Base-by-base conservation (phyloP, 2,888 invertebrate genomes). In the Tridacna crocea region DNA sequence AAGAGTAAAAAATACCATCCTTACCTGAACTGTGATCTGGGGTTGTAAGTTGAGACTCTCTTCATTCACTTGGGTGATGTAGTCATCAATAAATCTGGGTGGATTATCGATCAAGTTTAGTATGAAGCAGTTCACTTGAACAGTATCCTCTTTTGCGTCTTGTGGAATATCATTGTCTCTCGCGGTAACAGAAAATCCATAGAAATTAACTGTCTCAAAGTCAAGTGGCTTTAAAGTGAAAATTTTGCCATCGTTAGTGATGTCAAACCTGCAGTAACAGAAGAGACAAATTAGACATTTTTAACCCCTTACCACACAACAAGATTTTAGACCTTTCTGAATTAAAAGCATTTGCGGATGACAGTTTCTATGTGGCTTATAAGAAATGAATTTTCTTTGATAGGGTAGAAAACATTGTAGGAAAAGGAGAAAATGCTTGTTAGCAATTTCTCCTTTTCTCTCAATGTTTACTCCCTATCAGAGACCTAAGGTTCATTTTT, bases 201-300 rank as follows among this genome's bases (percentile, higher is more conserved):
- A 70, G 26, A 51, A 17, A 55, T 47, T 22, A 24, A 12, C 61
- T 0, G 24, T 36, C 47, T 89, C 89, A 66, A 76, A 88, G 74
- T 89, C 87, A 47, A 89, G 51, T 22, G 46, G 0, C 36, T 75
- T 70, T 2, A 70, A 55, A 8, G 84, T 58, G 17, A 68, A 70
- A 11, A 89, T 80, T 6, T 13, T 47, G 2, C 89, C 89, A 65
- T 96, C 26, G 95, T 60, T 11, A 94, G 98, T 97, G 91, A 98
- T 94, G 22, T 97, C 95, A 93, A 98, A 98, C 66, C 92, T 92
- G 82, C n/a, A 87, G 84, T 58, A n/a, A 36, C 2, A 36, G 36
- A 36, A 72, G 6, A 66, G 58, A 65, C 47, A 72, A 22, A 48
- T 22, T 22, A 10, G 11, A 13, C 48, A 22, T 4, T 8, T 36